A percentile compares a stretch with the other conserved stretches of the same genome.
These are phyloP conservation scores for Andinoacara biseriatus DNA, from an alignment of 2,113 vertebrate genomes.

Conservation along the genomic window DNA sequence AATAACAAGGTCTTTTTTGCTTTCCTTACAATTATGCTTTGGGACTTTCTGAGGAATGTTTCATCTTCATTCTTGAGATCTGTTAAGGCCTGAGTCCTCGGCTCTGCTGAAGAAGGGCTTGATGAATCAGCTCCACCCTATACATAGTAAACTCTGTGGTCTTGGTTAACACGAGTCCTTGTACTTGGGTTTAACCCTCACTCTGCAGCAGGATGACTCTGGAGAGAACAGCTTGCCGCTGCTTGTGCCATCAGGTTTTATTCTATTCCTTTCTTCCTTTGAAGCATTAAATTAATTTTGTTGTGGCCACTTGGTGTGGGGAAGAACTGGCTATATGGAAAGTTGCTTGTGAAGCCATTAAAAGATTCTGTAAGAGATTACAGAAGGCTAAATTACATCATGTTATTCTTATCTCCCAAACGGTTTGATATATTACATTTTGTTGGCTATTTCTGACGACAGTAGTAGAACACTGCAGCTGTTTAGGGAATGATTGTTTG, in stretches of 20 bases:
- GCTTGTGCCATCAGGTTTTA: neutral
- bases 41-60: conserved; percentile 32
- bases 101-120: conserved; percentile 9
- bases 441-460: conserved; percentile 17
- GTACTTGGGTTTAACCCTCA: conserved; percentile 35
- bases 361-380: neutral
- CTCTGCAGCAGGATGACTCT: neutral
- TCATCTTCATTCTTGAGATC: conserved; percentile 47
- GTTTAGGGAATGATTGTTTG: conserved; percentile 59
- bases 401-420: conserved; percentile 20
- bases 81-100: conserved; percentile 26
- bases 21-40: conserved; percentile 58
- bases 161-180: conserved; percentile 45
- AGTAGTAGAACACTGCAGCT: conserved; percentile 38
- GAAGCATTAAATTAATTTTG: neutral
- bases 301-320: neutral
- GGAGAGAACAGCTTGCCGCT: neutral
- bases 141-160: conserved; percentile 43
- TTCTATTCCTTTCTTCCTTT: neutral
- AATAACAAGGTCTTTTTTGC: conserved; percentile 57
- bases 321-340: neutral
- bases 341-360: neutral
- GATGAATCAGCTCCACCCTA: conserved; percentile 56
- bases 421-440: neutral
- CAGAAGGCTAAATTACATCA: neutral